Conservation (phyloP, 2,888 invertebrate genomes). For the Syritta pipiens region DNA sequence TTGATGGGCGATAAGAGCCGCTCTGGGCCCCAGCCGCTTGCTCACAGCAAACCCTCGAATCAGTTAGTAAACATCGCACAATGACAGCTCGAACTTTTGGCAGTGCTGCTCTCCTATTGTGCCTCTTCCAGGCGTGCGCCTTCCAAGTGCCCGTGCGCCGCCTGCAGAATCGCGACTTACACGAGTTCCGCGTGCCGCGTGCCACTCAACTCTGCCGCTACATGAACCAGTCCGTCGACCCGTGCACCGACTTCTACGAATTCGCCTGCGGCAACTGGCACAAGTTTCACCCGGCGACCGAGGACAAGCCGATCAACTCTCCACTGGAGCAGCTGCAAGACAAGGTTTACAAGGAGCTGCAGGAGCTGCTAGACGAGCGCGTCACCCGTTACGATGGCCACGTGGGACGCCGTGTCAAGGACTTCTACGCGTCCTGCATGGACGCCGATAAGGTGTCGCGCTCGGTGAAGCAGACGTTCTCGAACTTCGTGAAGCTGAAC, state of each 20-base stretch:
- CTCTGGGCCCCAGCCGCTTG: not conserved
- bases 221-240: slow-evolving; percentile 73
- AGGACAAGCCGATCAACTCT: slow-evolving; percentile 69
- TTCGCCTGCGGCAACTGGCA: slow-evolving; percentile 76
- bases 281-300: slow-evolving; percentile 71
- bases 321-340: slow-evolving; percentile 73
- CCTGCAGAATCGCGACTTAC: slow-evolving; percentile 14
- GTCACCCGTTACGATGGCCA: slow-evolving; percentile 37
- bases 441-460: slow-evolving; percentile 65
- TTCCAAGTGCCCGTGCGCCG: slow-evolving; percentile 44
- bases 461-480: slow-evolving; percentile 73
- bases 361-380: slow-evolving; percentile 62
- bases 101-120: slow-evolving; percentile 13
- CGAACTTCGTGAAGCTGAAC: slow-evolving; percentile 73
- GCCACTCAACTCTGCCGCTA: slow-evolving; percentile 73
- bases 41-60: not conserved
- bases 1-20: slow-evolving; percentile 18
- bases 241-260: slow-evolving; percentile 75
- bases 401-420: slow-evolving; percentile 74
- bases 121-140: slow-evolving; percentile 5
- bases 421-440: slow-evolving; percentile 75
- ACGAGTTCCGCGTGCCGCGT: slow-evolving; percentile 70
- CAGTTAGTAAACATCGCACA: slow-evolving; percentile 39
- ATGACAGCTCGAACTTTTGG: slow-evolving; percentile 30
- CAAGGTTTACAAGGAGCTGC: slow-evolving; percentile 72